A percentile compares a stretch with the other conserved stretches of the same genome.
Conservation (phyloP, 1,140 invertebrate species). For the Halictus rubicundus region DNA sequence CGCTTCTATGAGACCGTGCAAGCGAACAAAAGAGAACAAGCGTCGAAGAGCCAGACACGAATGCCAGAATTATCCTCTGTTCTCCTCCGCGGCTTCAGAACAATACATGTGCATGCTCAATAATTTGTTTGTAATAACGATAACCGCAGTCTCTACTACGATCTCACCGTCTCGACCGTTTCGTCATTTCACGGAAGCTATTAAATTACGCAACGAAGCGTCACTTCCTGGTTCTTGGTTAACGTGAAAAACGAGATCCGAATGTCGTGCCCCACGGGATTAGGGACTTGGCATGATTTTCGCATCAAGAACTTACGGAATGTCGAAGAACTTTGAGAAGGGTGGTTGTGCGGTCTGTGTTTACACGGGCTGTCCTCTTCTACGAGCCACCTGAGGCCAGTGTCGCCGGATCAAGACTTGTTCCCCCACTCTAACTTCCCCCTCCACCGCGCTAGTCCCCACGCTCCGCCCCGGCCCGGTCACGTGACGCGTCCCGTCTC, state of each 20-base stretch:
- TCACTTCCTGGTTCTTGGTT: constrained; percentile 62
- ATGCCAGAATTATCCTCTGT: constrained; percentile 38
- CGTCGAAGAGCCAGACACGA: not conserved
- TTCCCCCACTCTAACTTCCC: no score
- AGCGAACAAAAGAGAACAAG: not conserved
- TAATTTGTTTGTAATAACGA: constrained; percentile 53
- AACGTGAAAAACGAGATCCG: constrained; percentile 47
- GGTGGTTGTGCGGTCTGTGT: no score
- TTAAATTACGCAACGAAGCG: constrained; percentile 66
- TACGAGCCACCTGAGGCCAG: no score
- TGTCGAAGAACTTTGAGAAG: no score
- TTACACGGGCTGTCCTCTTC: no score
- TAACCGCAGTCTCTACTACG: constrained; percentile 45
- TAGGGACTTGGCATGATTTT: no score
- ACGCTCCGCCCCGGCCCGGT: no score
- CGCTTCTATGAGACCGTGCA: constrained; percentile 3
- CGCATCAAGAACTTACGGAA: no score
- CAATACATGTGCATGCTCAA: constrained; percentile 32
- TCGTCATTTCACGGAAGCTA: constrained; percentile 63
- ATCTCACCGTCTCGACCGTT: constrained; percentile 42
- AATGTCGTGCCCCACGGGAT: not conserved
- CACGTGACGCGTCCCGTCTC: no score
- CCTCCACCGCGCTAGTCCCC: no score
- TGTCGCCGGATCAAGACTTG: no score
- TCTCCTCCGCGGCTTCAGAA: constrained; percentile 26